phyloP scores from a whole-genome alignment of 2,888 invertebrate species.

The Meteorus cinctellus region DNA sequence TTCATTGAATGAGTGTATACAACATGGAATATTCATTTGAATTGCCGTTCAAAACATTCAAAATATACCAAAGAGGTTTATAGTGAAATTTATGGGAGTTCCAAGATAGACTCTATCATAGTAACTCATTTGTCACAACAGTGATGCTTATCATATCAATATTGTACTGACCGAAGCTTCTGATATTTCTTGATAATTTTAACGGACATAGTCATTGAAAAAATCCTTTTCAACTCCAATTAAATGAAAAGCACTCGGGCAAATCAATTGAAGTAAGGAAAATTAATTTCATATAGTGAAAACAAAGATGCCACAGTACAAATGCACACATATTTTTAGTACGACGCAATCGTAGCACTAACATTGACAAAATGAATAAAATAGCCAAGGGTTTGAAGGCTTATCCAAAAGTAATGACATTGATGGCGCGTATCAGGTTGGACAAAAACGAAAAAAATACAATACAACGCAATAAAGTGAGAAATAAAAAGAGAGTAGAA shows the following conservation, averaged over 20 bases:
- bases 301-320: not conserved
- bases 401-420: slow-evolving; percentile 15
- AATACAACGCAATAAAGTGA: not conserved
- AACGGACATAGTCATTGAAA: not conserved
- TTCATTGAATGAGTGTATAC: no score
- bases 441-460: slow-evolving; percentile 3
- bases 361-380: not conserved
- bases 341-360: not conserved
- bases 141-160: no score
- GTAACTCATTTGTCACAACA: slow-evolving; percentile 22
- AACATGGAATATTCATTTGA: not conserved
- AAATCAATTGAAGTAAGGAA: no score
- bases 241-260: no score
- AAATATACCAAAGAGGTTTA: slow-evolving; percentile 28
- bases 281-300: not conserved
- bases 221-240: no score
- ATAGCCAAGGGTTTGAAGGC: not conserved
- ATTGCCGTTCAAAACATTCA: slow-evolving; percentile 9
- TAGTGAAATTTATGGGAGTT: slow-evolving; percentile 1
- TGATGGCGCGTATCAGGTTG: slow-evolving; percentile 7
- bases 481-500: not conserved
- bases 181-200: not conserved
- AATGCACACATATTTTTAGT: slow-evolving; percentile 1
- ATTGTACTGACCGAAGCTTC: not conserved
- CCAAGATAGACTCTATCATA: slow-evolving; percentile 14